Base-by-base conservation (phyloP, 2,113 vertebrate species). In the Cyprinus carpio region DNA sequence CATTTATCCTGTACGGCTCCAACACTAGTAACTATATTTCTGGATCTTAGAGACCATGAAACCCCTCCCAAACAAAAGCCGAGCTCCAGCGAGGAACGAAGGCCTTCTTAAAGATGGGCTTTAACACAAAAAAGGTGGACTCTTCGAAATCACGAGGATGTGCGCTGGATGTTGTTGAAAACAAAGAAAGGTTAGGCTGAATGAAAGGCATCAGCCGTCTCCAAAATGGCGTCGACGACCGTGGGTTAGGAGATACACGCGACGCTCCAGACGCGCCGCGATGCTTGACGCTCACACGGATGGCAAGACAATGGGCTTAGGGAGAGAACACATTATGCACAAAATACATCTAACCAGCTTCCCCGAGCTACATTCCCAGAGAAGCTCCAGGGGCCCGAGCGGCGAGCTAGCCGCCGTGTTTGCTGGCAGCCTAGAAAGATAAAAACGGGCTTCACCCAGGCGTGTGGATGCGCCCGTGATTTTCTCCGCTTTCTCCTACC, bases 401-500 rank as follows among this genome's bases (percentile, higher is more conserved):
- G 9, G 40, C 40, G 8, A 86, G 90, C 89, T 90, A 86, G 92
- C 92, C 92, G 91, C 62, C 82, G 49, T 67, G 87, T 87, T 91
- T 92, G 91, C 91, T 92, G 91, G 89, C 90, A 88, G 91, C 91
- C 87, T 92, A 91, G 37, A 87, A 86, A 84, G 90, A 88, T 87
- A 91, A 91, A 91, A 91, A 90, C 87, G 88, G 89, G 84, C 54
- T 91, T 92, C 87, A 91, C 90, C 90, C 90, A 89, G 93, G 93
- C 91, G 91, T 90, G 89, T 92, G 91, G 92, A 92, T 85, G 90
- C 92, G 92, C 90, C 89, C 90, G 84, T 82, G 90, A 43, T 91
- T 90, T 87, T 90, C 90, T 88, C 90, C 91, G 87, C 84, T 93
- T 92, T 95, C 92, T 93, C 96, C 94, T 96, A 98, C 97, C 96